phyloP scores from a whole-genome alignment of 2,888 invertebrate species.

The Drosophila neonasuta region DNA sequence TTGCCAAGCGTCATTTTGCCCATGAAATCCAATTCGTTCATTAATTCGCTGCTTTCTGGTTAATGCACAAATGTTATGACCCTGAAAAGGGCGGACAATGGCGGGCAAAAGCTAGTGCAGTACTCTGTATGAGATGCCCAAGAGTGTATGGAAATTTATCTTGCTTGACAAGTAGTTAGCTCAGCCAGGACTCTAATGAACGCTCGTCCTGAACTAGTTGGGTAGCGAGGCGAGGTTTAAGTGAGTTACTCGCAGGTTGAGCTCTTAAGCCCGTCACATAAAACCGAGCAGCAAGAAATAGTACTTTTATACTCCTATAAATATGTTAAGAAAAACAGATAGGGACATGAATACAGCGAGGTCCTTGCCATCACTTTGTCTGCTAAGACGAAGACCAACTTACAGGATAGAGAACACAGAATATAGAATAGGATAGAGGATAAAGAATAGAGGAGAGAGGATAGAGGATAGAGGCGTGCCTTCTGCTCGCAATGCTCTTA shows the following conservation, averaged over 20 bases:
- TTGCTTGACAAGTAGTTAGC: constrained; percentile 13
- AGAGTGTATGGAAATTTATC: constrained; percentile 1
- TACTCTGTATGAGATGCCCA: neutral
- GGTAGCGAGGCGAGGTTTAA: constrained; percentile 41
- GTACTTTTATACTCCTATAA: neutral
- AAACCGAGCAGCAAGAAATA: neutral
- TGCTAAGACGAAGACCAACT: neutral
- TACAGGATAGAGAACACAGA: neutral
- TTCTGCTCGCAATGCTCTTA: neutral
- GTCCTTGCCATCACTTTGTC: constrained; percentile 9
- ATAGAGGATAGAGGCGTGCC: neutral
- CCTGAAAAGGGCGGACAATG: neutral
- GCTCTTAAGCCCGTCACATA: constrained; percentile 13
- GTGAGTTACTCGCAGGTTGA: constrained; percentile 20
- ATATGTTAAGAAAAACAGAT: neutral
- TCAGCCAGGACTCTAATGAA: constrained; percentile 48
- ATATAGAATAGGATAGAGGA: neutral
- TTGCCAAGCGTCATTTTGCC: neutral
- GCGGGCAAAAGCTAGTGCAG: neutral
- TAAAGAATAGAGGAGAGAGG: neutral
- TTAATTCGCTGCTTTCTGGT: neutral
- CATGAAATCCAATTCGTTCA: neutral
- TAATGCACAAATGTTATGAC: neutral
- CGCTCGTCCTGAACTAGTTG: constrained; percentile 58
- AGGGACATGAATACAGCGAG: neutral